These are phyloP conservation scores for Drosophila ezoana DNA, from an alignment of 2,888 invertebrate species.

Conservation along the genomic window DNA sequence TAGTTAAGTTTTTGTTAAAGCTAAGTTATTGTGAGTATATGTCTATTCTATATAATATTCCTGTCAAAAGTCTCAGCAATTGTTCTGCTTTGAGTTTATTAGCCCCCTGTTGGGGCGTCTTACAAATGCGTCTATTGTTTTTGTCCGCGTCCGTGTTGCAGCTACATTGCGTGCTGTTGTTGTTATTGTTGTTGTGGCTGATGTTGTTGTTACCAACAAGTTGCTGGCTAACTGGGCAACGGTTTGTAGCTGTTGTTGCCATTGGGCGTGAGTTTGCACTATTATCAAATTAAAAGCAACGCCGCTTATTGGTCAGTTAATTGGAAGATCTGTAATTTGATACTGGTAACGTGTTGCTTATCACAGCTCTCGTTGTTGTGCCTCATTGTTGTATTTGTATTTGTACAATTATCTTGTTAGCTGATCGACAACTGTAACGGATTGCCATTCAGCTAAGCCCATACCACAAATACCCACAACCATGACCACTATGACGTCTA, in stretches of 20 bases:
- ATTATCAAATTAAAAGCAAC: constrained; percentile 73
- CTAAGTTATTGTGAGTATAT: constrained; percentile 30
- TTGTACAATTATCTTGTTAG: constrained; percentile 75
- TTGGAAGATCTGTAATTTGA: constrained; percentile 79
- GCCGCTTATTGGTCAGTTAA: constrained; percentile 78
- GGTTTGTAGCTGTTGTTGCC: constrained; percentile 28
- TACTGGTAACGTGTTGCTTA: constrained; percentile 75
- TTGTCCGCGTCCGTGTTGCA: constrained; percentile 49
- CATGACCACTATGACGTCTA: constrained; percentile 10
- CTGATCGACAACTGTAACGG: constrained; percentile 80
- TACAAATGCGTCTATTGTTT: constrained; percentile 75
- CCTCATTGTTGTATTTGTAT: constrained; percentile 44
- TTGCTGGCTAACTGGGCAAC: constrained; percentile 44
- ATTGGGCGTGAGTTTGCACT: constrained; percentile 73
- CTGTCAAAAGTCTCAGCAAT: constrained; percentile 57
- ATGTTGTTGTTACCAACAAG: constrained; percentile 56
- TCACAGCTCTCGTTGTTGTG: constrained; percentile 70
- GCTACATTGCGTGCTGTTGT: constrained; percentile 40
- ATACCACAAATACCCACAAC: constrained; percentile 20
- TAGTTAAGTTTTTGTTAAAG: constrained; percentile 8
- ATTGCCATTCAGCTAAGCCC: constrained; percentile 52
- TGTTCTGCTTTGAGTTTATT: constrained; percentile 75
- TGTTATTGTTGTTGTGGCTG: constrained; percentile 42
- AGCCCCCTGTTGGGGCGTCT: constrained; percentile 72
- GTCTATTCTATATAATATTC: constrained; percentile 36